Conservation (phyloP, 2,797 vertebrate species). For the Pseudomugil tenellus region DNA sequence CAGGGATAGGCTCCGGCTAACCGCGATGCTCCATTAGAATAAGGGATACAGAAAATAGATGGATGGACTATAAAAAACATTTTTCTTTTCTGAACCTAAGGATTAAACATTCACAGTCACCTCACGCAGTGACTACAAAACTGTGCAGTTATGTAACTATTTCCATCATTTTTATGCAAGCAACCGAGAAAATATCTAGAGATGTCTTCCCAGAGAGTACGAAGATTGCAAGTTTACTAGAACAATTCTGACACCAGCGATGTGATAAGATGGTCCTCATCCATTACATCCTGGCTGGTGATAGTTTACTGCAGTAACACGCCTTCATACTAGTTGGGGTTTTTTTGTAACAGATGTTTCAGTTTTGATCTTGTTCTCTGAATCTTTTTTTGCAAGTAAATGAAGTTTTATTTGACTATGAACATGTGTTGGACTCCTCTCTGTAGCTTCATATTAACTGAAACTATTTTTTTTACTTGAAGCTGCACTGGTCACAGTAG, state of each 20-base stretch:
- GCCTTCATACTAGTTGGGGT: not conserved
- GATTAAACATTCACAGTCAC: not conserved
- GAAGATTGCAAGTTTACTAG: constrained; percentile 2
- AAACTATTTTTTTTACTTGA: not conserved
- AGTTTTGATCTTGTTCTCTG: too few relatives aligned
- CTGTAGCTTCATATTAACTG: not conserved
- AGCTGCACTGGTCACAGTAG: constrained; percentile 23
- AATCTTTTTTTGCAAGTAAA: not conserved
- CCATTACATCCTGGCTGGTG: constrained; percentile 5
- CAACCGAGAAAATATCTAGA: not conserved
- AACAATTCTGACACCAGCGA: not conserved
- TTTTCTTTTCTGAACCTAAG: not conserved
- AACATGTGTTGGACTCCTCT: not conserved
- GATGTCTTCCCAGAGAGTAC: not conserved
- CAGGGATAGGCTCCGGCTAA: too few relatives aligned
- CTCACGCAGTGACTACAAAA: constrained; percentile 1
- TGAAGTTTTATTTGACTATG: not conserved
- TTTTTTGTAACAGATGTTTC: not conserved
- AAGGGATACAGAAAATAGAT: too few relatives aligned
- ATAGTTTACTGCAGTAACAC: not conserved
- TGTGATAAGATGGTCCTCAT: not conserved
- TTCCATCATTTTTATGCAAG: not conserved
- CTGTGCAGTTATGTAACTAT: not conserved
- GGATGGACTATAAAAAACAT: too few relatives aligned
- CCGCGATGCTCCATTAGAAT: too few relatives aligned